Base-by-base conservation (phyloP, 92 coral and sea anemone genomes). In the Meandrina meandrites region DNA sequence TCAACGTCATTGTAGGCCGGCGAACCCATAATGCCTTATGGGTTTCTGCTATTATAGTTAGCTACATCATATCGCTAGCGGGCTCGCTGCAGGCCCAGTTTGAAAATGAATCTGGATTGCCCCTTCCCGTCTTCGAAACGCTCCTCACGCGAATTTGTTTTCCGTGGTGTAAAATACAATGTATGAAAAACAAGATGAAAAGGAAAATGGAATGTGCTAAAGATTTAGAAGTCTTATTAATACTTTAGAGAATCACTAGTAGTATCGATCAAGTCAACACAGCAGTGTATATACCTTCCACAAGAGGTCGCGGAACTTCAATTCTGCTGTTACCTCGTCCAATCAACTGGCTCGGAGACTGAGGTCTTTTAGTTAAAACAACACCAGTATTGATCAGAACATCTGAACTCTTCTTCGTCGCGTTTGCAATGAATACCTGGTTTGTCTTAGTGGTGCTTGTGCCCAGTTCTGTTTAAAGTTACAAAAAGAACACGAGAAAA, bases 281-380 rank as follows among this genome's bases (percentile, higher is more conserved):
- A 60, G 67, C 8, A 60, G 67, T 60, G 30, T 27, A n/a, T 30
- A 34, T 60, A 92, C 94, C 94, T 81, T 87, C 85, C 57, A 30
- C 88, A n/a, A 80, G 69, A 8, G 95, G 84, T 9, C 87, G 84
- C 67, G 87, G 95, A 71, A 87, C 85, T 51, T 78, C 84, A 28
- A 89, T 76, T 47, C 87, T 71, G 15, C 86, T 77, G 22, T 60
- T 69, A 31, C 95, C 91, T 35, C 34, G 76, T 40, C 89, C 93
- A 48, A 82, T 50, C 70, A 81, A 83, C 76, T 90, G 95, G 66
- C 91, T 92, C 56, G 80, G 70, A 16, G 78, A 40, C 57, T 88
- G 80, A n/a, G 94, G 89, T 67, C 77, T 91, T 81, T 79, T 75
- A 32, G 80, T 73, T 31, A 71, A 40, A 16, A 56, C 85, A 48